These are phyloP conservation scores for Coregonus sp. DNA, from an alignment of 2,797 vertebrate genomes.

Conservation along the genomic window DNA sequence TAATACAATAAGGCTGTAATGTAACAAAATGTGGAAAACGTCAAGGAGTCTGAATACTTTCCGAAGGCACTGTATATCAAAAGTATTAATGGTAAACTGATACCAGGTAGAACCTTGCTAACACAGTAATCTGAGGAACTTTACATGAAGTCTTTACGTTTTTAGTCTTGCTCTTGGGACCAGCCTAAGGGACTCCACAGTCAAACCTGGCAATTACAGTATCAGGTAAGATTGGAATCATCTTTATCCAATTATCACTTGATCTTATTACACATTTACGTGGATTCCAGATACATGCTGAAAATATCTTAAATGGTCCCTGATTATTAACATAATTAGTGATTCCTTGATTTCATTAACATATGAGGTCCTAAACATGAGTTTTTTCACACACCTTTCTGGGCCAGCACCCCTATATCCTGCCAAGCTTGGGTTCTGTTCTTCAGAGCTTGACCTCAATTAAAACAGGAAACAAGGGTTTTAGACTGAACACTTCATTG, in stretches of 20 bases:
- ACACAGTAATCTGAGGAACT: background rate
- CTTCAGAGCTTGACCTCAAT: constrained; percentile 38
- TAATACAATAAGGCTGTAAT: no score
- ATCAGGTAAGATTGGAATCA: background rate
- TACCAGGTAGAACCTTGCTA: background rate
- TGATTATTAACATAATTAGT: background rate
- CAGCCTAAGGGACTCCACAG: background rate
- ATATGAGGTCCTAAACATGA: background rate
- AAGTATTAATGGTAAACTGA: background rate
- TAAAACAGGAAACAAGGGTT: constrained; percentile 35
- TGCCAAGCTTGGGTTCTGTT: constrained; percentile 42
- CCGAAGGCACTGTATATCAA: background rate
- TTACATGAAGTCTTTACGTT: background rate
- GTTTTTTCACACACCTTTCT: constrained; percentile 15
- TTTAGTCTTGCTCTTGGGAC: background rate
- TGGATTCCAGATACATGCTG: background rate
- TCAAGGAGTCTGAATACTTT: no score
- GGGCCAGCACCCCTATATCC: constrained; percentile 13
- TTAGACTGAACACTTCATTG: constrained; percentile 55
- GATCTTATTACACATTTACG: background rate
- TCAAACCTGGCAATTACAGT: background rate
- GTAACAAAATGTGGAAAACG: no score
- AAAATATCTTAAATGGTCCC: constrained; percentile 1
- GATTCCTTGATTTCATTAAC: background rate
- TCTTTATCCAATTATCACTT: constrained; percentile 2